Percentiles rank a stretch among this genome's conserved stretches.
Conservation (phyloP, 2,888 invertebrate genomes). For the Laspeyria flexula region DNA sequence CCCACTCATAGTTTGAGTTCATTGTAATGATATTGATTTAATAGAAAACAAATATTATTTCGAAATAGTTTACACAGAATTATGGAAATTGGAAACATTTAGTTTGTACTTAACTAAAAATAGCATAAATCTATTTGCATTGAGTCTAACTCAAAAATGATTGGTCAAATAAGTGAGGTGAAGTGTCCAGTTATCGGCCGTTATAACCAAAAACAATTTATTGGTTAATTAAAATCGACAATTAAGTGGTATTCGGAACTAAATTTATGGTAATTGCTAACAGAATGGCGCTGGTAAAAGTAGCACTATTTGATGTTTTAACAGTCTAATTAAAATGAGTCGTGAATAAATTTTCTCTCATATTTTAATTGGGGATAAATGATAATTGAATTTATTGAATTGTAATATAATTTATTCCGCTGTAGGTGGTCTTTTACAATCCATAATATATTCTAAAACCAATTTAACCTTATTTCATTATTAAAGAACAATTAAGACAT, state of each 20-base stretch:
- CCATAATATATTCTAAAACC: too few species aligned
- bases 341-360: not conserved
- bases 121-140: too few species aligned
- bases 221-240: constrained; percentile 31
- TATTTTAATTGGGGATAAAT: not conserved
- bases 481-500: too few species aligned
- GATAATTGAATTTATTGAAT: not conserved
- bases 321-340: constrained; percentile 7
- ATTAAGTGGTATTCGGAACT: constrained; percentile 16
- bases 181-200: constrained; percentile 19
- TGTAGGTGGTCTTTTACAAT: not conserved
- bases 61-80: too few species aligned
- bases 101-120: too few species aligned
- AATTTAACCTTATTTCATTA: too few species aligned
- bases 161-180: constrained; percentile 24
- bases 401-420: not conserved
- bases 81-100: too few species aligned
- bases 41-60: too few species aligned
- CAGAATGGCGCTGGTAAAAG: constrained; percentile 7
- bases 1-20: too few species aligned
- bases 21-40: too few species aligned
- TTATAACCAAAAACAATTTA: constrained; percentile 20
- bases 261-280: constrained; percentile 42
- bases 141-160: constrained; percentile 11
- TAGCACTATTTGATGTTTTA: constrained; percentile 3